Conservation (phyloP, 2,888 invertebrate species). For the Augiades crinisus region DNA sequence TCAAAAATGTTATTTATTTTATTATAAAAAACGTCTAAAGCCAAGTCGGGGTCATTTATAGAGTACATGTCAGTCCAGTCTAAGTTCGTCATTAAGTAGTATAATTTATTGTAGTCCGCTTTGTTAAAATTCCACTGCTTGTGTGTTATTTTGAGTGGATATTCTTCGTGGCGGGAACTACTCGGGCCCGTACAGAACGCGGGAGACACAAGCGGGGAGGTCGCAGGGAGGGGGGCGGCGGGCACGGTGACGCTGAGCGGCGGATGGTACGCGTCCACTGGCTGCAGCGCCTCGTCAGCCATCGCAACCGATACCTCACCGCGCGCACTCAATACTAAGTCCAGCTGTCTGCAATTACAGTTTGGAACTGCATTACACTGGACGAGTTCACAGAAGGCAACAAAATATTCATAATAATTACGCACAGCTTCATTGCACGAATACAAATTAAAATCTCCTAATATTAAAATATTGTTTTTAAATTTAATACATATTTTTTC, state of each 20-base stretch:
- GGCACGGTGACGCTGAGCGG: background rate
- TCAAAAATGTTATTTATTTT: background rate
- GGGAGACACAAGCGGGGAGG: no score
- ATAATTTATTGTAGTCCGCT: background rate
- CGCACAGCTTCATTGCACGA: background rate
- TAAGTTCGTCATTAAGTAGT: background rate
- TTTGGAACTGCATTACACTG: slow-evolving; percentile 1
- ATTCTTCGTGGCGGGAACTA: background rate
- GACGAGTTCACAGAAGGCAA: slow-evolving; percentile 4
- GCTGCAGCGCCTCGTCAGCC: background rate
- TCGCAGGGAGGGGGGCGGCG: background rate
- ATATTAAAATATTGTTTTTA: background rate
- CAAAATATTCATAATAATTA: background rate
- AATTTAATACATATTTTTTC: no score
- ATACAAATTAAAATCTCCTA: background rate
- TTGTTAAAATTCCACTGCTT: background rate
- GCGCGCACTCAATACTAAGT: slow-evolving; percentile 23
- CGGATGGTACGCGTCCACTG: background rate
- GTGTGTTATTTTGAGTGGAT: background rate
- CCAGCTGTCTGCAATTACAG: slow-evolving; percentile 23
- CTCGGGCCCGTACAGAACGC: background rate
- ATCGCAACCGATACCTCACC: background rate
- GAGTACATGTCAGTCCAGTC: background rate
- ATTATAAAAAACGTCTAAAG: background rate
- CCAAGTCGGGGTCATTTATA: background rate